These are phyloP conservation scores for Lepidochrysops patricia DNA, from an alignment of 2,888 invertebrate genomes.

Conservation along the genomic window DNA sequence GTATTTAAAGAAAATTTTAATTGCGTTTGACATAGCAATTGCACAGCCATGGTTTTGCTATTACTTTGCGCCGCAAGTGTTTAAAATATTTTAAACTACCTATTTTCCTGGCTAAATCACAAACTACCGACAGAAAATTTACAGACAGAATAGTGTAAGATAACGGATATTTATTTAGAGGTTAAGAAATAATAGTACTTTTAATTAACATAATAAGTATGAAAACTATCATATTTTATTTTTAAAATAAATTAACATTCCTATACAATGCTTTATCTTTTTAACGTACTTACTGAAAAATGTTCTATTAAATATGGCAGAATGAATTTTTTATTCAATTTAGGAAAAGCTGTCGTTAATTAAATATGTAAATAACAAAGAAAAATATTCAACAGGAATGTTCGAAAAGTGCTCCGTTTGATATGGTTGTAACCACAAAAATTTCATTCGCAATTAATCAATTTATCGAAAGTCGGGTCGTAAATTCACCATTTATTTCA, in stretches of 20 bases:
- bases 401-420: not conserved
- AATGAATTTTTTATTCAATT: not conserved
- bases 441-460: not conserved
- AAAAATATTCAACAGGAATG: not conserved
- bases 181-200: too few relatives aligned
- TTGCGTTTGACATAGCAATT: not conserved
- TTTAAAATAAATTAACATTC: too few relatives aligned
- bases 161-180: too few relatives aligned
- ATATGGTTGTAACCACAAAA: not conserved
- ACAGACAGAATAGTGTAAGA: too few relatives aligned
- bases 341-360: not conserved
- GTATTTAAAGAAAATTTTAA: not conserved
- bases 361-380: not conserved
- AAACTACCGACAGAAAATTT: too few relatives aligned
- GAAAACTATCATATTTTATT: too few relatives aligned
- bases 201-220: too few relatives aligned
- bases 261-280: too few relatives aligned
- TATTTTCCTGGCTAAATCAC: not conserved
- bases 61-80: not conserved
- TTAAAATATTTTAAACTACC: not conserved
- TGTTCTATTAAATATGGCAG: too few relatives aligned
- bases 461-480: not conserved
- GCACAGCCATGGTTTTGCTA: not conserved
- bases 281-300: too few relatives aligned
- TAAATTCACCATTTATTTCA: slow-evolving; percentile 4